Evolutionary conservation across 64 coral and sea anemone species (phyloP).

Genomic region (Montipora capricornis): DNA sequence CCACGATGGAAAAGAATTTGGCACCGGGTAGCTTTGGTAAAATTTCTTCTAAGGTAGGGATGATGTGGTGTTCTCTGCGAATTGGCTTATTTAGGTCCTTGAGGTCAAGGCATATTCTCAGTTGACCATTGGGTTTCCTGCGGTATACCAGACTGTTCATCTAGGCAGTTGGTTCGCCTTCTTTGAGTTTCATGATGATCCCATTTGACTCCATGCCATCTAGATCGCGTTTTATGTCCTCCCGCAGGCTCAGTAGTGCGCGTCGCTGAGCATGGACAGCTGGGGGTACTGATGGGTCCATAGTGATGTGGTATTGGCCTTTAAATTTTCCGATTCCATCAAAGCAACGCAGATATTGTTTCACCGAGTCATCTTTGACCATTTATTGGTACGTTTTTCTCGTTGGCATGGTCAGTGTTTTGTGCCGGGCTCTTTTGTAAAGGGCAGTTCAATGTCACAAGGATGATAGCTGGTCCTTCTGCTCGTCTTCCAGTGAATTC

Average conservation of each 20-base stretch:
- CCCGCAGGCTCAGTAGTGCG: slow-evolving; percentile 44
- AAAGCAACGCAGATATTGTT: slow-evolving; percentile 13
- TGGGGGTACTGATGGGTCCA: slow-evolving; percentile 54
- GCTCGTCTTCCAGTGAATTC: slow-evolving; percentile 1
- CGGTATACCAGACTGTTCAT: neutral
- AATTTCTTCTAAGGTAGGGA: slow-evolving; percentile 49
- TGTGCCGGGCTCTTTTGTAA: slow-evolving; percentile 11
- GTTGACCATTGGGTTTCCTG: slow-evolving; percentile 61
- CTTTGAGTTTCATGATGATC: slow-evolving; percentile 51
- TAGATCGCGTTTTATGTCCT: slow-evolving; percentile 36
- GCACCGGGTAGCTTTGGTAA: slow-evolving; percentile 65
- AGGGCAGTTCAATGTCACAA: slow-evolving; percentile 67
- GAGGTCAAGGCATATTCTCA: slow-evolving; percentile 68
- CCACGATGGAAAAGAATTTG: slow-evolving; percentile 59
- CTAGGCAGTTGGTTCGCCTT: slow-evolving; percentile 50
- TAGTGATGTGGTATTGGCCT: slow-evolving; percentile 39
- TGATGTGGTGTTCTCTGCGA: slow-evolving; percentile 62
- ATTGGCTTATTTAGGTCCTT: slow-evolving; percentile 45
- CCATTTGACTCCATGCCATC: slow-evolving; percentile 27
- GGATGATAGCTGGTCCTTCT: slow-evolving; percentile 50
- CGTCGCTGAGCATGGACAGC: slow-evolving; percentile 39
- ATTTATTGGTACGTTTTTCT: neutral
- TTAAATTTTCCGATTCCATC: slow-evolving; percentile 15
- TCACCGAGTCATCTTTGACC: neutral
- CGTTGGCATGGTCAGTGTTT: neutral